A percentile compares a stretch with the other conserved stretches of the same genome.
Conservation (phyloP, 53 echinoderm and acorn worm species). For the Echinarachnius parma region DNA sequence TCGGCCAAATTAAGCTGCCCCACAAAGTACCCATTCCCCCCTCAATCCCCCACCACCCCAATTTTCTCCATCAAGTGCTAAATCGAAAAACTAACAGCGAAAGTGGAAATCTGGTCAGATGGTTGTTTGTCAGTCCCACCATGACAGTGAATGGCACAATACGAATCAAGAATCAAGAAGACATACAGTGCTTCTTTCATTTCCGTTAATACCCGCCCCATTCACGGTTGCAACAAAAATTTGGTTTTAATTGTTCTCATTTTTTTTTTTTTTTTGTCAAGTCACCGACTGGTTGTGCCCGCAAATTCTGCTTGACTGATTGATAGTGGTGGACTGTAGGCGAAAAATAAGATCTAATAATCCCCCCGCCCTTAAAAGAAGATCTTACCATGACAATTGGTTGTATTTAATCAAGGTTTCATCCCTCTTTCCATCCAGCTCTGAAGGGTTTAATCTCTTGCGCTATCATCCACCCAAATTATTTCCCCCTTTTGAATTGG, state of each 20-base stretch:
- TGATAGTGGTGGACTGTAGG: not conserved
- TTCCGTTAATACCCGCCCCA: not conserved
- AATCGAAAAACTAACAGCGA: slow-evolving; percentile 32
- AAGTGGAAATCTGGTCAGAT: not conserved
- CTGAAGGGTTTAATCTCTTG: slow-evolving; percentile 41
- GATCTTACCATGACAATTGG: slow-evolving; percentile 27
- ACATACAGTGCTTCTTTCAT: too few relatives aligned
- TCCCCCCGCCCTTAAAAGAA: slow-evolving; percentile 5
- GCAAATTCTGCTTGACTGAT: slow-evolving; percentile 5
- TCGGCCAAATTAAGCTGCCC: slow-evolving; percentile 15
- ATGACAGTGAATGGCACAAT: slow-evolving; percentile 30
- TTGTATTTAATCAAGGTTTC: slow-evolving; percentile 45
- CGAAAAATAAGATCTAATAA: slow-evolving; percentile 3
- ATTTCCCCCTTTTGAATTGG: slow-evolving; percentile 29
- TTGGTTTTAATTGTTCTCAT: slow-evolving; percentile 19
- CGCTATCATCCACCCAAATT: slow-evolving; percentile 30
- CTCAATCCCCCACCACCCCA: not conserved
- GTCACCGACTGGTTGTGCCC: slow-evolving; percentile 16
- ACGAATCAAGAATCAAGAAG: slow-evolving; percentile 31
- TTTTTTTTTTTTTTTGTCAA: not conserved
- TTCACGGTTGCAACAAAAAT: slow-evolving; percentile 18
- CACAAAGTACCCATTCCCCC: not conserved
- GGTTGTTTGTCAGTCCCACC: not conserved
- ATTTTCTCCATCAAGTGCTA: slow-evolving; percentile 30
- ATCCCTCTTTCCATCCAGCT: slow-evolving; percentile 13